Evolutionary conservation across 1,140 invertebrate genomes (phyloP).

Genomic region (Formica exsecta): DNA sequence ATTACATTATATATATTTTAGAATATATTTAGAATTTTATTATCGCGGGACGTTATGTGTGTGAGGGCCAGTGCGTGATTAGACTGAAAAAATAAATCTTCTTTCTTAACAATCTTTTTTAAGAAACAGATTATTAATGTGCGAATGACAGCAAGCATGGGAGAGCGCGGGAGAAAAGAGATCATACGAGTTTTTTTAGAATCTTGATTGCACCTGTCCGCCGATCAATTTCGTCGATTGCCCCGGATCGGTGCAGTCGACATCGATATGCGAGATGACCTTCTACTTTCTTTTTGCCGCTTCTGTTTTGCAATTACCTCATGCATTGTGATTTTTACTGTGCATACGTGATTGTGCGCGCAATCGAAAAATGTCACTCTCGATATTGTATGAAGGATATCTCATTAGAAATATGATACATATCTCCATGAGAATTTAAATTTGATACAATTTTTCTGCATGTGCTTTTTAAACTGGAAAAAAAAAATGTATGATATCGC

Average conservation of each 20-base stretch:
- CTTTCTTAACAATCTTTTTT: background rate
- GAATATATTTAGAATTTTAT: conserved; percentile 12
- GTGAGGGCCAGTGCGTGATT: background rate
- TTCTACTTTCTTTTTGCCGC: conserved; percentile 77
- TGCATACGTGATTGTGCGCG: conserved; percentile 19
- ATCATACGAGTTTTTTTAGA: conserved; percentile 33
- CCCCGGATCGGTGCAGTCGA: conserved; percentile 1
- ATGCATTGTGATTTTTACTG: conserved; percentile 26
- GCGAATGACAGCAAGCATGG: conserved; percentile 66
- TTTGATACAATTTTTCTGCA: background rate
- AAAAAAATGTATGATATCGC: background rate
- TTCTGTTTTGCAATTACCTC: conserved; percentile 71
- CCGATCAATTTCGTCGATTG: conserved; percentile 41
- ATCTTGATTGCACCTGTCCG: conserved; percentile 12
- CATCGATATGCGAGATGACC: conserved; percentile 26
- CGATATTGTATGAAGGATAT: background rate
- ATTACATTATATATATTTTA: background rate
- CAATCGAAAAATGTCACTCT: background rate
- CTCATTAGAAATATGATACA: background rate
- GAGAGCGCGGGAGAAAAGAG: conserved; percentile 58
- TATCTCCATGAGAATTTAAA: background rate
- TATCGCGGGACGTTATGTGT: background rate
- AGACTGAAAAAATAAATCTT: conserved; percentile 4
- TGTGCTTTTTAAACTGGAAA: background rate
- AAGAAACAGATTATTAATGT: conserved; percentile 2